Percentiles rank a stretch among this genome's conserved stretches.
These are phyloP conservation scores for Drosophila lacicola DNA, from an alignment of 2,888 invertebrate species.

Conservation along the genomic window DNA sequence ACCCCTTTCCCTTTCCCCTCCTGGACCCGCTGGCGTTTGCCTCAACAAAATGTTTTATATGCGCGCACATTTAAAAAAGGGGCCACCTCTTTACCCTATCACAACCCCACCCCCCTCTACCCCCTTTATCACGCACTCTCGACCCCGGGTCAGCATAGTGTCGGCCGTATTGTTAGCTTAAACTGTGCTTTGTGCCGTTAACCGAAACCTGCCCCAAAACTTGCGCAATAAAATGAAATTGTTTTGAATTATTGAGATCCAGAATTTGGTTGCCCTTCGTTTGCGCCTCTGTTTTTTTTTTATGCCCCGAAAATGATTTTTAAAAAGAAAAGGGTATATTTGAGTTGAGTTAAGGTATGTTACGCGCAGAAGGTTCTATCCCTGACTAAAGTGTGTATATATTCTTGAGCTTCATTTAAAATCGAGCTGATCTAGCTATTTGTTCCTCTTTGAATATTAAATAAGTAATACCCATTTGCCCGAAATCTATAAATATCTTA, in stretches of 20 bases:
- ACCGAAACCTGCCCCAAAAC: conserved; percentile 38
- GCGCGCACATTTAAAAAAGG: conserved; percentile 55
- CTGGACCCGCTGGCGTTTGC: neutral
- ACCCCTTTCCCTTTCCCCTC: neutral
- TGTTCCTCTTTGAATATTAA: too few species aligned
- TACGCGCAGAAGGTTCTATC: too few species aligned
- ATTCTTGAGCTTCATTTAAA: too few species aligned
- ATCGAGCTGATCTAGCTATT: too few species aligned
- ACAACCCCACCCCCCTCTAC: neutral
- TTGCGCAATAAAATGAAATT: conserved; percentile 76
- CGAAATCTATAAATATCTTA: too few species aligned
- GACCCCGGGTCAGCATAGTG: conserved; percentile 58
- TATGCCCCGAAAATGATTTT: neutral
- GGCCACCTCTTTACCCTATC: conserved; percentile 37
- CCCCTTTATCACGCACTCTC: neutral
- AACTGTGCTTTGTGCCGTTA: conserved; percentile 61
- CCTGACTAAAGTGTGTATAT: too few species aligned
- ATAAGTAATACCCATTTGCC: too few species aligned
- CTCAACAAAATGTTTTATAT: conserved; percentile 53
- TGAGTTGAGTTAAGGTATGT: too few species aligned
- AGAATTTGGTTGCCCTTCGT: conserved; percentile 43
- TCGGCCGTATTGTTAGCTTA: conserved; percentile 59
- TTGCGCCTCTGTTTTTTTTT: conserved; percentile 3
- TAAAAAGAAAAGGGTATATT: neutral
- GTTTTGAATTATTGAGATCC: conserved; percentile 80